Evolutionary conservation across 1,140 invertebrate species (phyloP), one percentile per base, ranked within the genome.

Genomic region (Drosophila parvula): DNA sequence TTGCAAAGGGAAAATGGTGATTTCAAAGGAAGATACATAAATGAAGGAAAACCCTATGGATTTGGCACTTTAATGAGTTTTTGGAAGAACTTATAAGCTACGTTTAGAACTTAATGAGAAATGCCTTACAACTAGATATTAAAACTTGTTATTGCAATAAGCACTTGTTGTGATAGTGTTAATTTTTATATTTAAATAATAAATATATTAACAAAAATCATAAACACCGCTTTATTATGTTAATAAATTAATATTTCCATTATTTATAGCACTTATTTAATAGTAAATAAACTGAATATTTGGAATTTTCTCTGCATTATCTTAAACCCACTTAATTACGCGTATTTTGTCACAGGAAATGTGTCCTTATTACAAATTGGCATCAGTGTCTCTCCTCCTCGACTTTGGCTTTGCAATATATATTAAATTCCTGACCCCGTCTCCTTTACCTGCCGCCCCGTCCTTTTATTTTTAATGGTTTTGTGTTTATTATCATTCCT

Each of bases 401-500:
- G 22, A 16, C 27, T 18, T 10, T 9, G 16, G 8, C 63, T 12
- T 3, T 30, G 30, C 36, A 41, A 36, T 64, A 63, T 51, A 64
- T 59, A 71, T 71, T 59, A 73, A 73, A 73, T 73, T 71, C 53
- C 36, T 38, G 7, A 22, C 32, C 38, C 22, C 27, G 27, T 36
- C 27, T 12, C 28, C 7, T n/a, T 41, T 16, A n/a, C 34, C 43
- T 27, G 28, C 0, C 1, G 30, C 12, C n/a, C 12, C 16, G 57
- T 50, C 10, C 22, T 38, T 59, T 36, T n/a, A 14, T 14, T 50
- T 58, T 71, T 59, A 71, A 71, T 71, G 69, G 65, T 71, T 71
- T 59, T 71, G 65, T 43, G 44, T 59, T 71, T 73, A 73, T 73
- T 71, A 73, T 59, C 69, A 58, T 73, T 71, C 28, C 67, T 50